These are phyloP conservation scores for Sebastes minor DNA, from an alignment of 2,797 vertebrate species.

Conservation along the genomic window DNA sequence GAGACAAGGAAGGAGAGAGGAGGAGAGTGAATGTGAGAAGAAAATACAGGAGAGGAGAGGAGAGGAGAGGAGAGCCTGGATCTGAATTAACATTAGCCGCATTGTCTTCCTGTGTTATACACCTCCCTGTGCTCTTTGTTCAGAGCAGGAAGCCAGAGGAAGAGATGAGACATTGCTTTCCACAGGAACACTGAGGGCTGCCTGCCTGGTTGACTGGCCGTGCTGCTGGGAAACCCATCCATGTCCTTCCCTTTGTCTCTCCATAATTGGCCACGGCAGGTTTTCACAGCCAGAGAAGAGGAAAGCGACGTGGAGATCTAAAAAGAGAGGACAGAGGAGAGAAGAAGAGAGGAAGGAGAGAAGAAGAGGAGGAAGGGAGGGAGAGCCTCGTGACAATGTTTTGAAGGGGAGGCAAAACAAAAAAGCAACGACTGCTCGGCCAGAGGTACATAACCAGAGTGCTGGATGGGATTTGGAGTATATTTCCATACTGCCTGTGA, in stretches of 20 bases:
- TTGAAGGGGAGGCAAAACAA: constrained; percentile 68
- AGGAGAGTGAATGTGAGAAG: constrained; percentile 38
- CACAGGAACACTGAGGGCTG: constrained; percentile 53
- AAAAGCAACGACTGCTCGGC: constrained; percentile 14
- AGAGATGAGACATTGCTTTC: constrained; percentile 58
- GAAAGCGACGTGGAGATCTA: constrained; percentile 31
- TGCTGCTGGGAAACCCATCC: constrained; percentile 62
- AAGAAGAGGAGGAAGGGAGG: constrained; percentile 17
- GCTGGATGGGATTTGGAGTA: constrained; percentile 38
- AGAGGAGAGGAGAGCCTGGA: constrained; percentile 17
- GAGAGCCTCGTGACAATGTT: constrained; percentile 69
- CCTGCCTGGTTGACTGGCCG: constrained; percentile 42
- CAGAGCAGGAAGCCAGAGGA: constrained; percentile 47
- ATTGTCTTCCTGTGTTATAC: constrained; percentile 27
- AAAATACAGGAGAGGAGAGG: constrained; percentile 18
- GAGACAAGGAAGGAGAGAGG: constrained; percentile 51
- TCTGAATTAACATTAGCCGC: constrained; percentile 24
- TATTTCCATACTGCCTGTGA: constrained; percentile 17
- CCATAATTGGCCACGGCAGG: constrained; percentile 55
- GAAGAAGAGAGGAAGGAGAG: constrained; percentile 25
- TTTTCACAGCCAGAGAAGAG: constrained; percentile 56
- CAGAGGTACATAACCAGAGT: constrained; percentile 10
- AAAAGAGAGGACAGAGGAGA: constrained; percentile 21
- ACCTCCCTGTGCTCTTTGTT: constrained; percentile 35
- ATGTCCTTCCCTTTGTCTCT: constrained; percentile 70